Evolutionary conservation across 2,888 invertebrate genomes (phyloP).

Genomic region (Parnassius glacialis): DNA sequence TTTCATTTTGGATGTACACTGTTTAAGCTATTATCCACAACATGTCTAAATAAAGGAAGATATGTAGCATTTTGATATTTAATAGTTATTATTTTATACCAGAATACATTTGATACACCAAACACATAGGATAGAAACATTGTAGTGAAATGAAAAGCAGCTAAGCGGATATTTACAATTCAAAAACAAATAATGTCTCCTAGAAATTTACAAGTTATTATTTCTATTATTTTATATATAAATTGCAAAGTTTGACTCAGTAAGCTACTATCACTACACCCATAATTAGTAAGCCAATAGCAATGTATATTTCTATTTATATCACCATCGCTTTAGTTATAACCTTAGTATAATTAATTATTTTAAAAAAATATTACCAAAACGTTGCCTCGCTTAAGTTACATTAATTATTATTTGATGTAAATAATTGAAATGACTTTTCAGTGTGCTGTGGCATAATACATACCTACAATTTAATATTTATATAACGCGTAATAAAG

Average conservation of each 20-base stretch:
- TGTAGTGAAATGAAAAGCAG: constrained; percentile 45
- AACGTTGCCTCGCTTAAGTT: constrained; percentile 78
- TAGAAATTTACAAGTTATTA: constrained; percentile 58
- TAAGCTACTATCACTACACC: constrained; percentile 26
- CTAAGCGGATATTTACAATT: constrained; percentile 46
- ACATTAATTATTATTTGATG: constrained; percentile 62
- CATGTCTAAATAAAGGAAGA: constrained; percentile 31
- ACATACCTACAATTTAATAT: constrained; percentile 48
- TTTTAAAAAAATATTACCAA: constrained; percentile 75
- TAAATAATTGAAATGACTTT: constrained; percentile 62
- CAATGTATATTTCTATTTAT: constrained; percentile 20
- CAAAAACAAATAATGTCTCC: constrained; percentile 59
- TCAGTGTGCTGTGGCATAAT: constrained; percentile 75
- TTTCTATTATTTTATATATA: constrained; percentile 30
- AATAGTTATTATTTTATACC: constrained; percentile 30
- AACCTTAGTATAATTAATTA: constrained; percentile 52
- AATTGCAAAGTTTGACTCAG: constrained; percentile 1
- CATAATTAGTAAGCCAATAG: constrained; percentile 18
- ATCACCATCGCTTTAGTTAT: constrained; percentile 35
- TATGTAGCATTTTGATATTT: constrained; percentile 28
- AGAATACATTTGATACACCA: constrained; percentile 7
- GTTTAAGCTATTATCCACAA: constrained; percentile 46
- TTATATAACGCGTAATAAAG: constrained; percentile 57
- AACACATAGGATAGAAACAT: constrained; percentile 29
- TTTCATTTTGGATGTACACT: constrained; percentile 27